Conservation (phyloP, 2,113 vertebrate species). For the Elephas maximus region DNA sequence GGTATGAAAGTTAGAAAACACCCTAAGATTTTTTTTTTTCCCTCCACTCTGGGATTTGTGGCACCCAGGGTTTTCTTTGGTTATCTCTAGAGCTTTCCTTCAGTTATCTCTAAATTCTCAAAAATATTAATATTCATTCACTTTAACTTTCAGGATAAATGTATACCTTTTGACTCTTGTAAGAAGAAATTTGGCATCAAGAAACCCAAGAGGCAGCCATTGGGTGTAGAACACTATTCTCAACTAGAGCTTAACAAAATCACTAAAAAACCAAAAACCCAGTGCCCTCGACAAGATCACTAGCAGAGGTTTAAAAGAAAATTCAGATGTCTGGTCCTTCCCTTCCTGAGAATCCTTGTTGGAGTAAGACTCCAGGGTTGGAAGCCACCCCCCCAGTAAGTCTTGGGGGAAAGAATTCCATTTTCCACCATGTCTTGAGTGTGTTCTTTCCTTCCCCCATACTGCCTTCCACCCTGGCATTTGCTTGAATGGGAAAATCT, state of each 20-base stretch:
- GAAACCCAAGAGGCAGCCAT: neutral
- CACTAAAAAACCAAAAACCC: neutral
- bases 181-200: conserved; percentile 16
- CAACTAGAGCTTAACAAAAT: neutral
- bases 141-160: neutral
- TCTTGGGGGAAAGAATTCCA: neutral
- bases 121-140: conserved; percentile 20
- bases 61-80: neutral
- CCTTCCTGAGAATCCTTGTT: neutral
- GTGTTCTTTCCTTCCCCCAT: neutral
- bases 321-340: neutral
- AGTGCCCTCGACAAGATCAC: neutral
- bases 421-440: neutral
- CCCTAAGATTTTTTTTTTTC: neutral
- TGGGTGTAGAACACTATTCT: neutral
- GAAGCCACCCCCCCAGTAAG: neutral
- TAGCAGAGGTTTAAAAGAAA: neutral
- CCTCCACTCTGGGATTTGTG: neutral
- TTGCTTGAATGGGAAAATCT: conserved; percentile 33
- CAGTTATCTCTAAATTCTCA: conserved; percentile 27
- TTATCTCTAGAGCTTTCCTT: conserved; percentile 27
- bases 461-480: neutral
- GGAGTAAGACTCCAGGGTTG: neutral
- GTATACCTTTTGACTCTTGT: neutral
- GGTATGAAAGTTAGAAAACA: conserved; percentile 44